Base-by-base conservation (phyloP, 2,113 vertebrate genomes). In the Neotoma lepida region DNA sequence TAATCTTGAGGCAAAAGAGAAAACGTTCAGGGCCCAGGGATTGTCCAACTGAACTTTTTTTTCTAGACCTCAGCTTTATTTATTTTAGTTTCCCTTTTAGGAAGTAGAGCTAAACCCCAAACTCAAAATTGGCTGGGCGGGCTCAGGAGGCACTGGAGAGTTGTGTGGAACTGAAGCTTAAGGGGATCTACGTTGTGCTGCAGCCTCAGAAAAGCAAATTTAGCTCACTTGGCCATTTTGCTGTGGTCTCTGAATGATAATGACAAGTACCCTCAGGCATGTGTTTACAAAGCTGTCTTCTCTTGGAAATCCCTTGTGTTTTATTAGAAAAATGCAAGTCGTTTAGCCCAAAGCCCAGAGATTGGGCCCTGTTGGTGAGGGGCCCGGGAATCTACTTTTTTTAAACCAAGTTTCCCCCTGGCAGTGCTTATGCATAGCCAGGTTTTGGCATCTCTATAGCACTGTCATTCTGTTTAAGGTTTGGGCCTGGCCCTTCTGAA, bases 51-150 rank as follows among this genome's bases (percentile, higher is more conserved):
- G 82, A 82, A 90, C 28, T 64, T 46, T 84, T 76, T 58, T 66
- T 86, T 90, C 35, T 56, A 93, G 89, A 93, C 1, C 3, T 56
- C n/a, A 63, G 28, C 10, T 89, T 86, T 91, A 73, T 91, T 90
- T 85, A 86, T 78, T 88, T 82, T 14, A 18, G 9, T 86, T 88
- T 87, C 24, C 30, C 12, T 90, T 92, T 93, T 51, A 85, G 93
- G 81, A 88, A 51, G 56, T 51, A 68, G n/a, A 64, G 63, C 44
- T 84, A 87, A 87, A 63, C 51, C 22, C 77, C 78, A 88, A 93
- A 58, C 24, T 9, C 20, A 20, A 30, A 33, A 49, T 56, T 73
- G 24, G 33, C 6, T 28, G 51, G 49, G 80, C 51, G 13, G 46
- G 58, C 24, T 26, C 81, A 51, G 51, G 7, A 18, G 56, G 8